Conservation (phyloP, 2,113 vertebrate genomes). For the Bubalus kerabau region DNA sequence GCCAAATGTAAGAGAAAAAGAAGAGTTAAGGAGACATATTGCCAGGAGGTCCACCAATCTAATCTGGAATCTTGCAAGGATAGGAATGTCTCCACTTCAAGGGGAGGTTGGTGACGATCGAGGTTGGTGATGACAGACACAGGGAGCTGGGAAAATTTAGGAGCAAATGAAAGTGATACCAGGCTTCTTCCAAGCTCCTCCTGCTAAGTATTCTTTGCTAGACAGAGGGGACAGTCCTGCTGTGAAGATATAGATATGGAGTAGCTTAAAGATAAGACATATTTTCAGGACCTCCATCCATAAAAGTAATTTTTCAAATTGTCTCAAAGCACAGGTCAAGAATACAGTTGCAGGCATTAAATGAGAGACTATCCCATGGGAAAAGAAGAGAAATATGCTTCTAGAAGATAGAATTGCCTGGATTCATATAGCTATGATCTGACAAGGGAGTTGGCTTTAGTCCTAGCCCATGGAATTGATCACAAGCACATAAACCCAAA, state of each 20-base stretch:
- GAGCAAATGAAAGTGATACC: not conserved
- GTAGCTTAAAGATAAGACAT: not conserved
- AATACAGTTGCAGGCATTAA: not conserved
- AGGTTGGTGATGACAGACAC: not conserved
- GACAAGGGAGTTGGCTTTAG: slow-evolving; percentile 9
- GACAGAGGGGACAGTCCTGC: not conserved
- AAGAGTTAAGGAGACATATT: not conserved
- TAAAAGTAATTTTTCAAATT: not conserved
- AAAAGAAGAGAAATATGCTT: not conserved
- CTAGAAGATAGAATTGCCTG: not conserved
- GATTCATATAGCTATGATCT: not conserved
- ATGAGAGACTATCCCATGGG: not conserved
- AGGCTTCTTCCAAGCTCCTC: not conserved
- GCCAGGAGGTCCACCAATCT: not conserved
- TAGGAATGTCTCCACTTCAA: not conserved
- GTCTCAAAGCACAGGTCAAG: not conserved
- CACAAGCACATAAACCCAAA: slow-evolving; percentile 42
- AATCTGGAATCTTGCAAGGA: not conserved
- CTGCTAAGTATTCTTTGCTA: not conserved
- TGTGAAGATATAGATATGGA: not conserved
- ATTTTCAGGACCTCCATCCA: not conserved
- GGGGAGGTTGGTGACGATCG: not conserved
- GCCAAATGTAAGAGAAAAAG: not conserved
- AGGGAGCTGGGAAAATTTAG: not conserved
- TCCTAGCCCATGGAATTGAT: not conserved